Conservation (phyloP, 1,140 invertebrate species). For the Chrysoperla carnea region DNA sequence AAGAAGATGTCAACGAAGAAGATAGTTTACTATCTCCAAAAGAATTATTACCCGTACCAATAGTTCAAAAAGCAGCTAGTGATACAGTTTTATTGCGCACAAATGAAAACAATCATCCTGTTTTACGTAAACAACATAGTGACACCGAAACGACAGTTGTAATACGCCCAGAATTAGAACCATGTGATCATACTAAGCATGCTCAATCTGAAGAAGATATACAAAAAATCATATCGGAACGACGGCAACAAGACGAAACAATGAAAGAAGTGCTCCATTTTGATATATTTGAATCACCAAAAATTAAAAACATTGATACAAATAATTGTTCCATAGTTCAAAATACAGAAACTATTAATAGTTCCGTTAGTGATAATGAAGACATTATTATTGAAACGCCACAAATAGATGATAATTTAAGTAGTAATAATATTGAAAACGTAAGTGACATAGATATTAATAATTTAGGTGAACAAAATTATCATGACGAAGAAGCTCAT, state of each 20-base stretch:
- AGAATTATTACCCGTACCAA: background rate
- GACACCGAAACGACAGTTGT: too few relatives aligned
- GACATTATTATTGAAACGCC: conserved; percentile 7
- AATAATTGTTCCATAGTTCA: background rate
- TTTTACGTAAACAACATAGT: too few relatives aligned
- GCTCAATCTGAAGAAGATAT: conserved; percentile 12
- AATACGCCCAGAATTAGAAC: too few relatives aligned
- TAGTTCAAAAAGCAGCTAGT: too few relatives aligned
- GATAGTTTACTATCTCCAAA: background rate
- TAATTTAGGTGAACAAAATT: background rate
- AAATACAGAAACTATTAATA: background rate
- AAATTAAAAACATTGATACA: background rate
- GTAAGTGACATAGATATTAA: background rate
- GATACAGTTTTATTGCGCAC: too few relatives aligned
- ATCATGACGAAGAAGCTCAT: too few relatives aligned
- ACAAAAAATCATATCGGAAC: conserved; percentile 19
- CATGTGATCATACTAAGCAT: too few relatives aligned
- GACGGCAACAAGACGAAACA: conserved; percentile 18
- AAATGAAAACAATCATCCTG: too few relatives aligned
- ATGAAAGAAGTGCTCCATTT: conserved; percentile 16
- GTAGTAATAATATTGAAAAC: conserved; percentile 4
- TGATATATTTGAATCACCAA: conserved; percentile 15
- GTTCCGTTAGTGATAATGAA: background rate
- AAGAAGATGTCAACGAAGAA: background rate
- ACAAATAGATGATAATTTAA: conserved; percentile 4